These are phyloP conservation scores for Helogale parvula DNA, from an alignment of 2,113 vertebrate genomes.

Conservation along the genomic window DNA sequence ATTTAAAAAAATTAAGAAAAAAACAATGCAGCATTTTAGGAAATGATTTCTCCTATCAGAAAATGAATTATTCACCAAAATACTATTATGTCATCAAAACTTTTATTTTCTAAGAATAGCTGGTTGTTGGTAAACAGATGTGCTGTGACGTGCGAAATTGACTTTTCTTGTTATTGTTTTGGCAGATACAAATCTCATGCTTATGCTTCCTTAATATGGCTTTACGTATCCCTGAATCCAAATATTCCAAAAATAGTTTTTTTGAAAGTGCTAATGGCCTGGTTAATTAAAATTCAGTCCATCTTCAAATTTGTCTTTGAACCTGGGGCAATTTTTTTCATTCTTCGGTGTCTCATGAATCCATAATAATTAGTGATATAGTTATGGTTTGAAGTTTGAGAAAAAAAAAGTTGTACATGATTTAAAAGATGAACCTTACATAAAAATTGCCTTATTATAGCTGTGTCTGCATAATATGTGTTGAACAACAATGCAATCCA, in stretches of 20 bases:
- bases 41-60: not conserved
- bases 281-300: constrained; percentile 46
- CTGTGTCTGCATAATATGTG: not conserved
- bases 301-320: constrained; percentile 30
- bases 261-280: constrained; percentile 1
- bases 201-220: constrained; percentile 17
- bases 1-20: too few relatives aligned
- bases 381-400: not conserved
- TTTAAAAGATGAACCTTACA: not conserved
- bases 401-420: not conserved
- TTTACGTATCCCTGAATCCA: not conserved
- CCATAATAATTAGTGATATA: not conserved
- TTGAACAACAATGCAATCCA: not conserved
- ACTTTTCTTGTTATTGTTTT: not conserved
- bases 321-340: not conserved
- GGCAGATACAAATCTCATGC: not conserved
- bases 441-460: not conserved
- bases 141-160: not conserved
- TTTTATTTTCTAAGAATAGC: not conserved
- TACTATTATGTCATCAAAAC: not conserved
- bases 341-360: not conserved
- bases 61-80: not conserved
- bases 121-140: not conserved
- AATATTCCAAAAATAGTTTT: not conserved
- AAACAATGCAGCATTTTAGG: not conserved